Base-by-base conservation (phyloP, 1,140 invertebrate genomes). In the Drosophila willistoni region DNA sequence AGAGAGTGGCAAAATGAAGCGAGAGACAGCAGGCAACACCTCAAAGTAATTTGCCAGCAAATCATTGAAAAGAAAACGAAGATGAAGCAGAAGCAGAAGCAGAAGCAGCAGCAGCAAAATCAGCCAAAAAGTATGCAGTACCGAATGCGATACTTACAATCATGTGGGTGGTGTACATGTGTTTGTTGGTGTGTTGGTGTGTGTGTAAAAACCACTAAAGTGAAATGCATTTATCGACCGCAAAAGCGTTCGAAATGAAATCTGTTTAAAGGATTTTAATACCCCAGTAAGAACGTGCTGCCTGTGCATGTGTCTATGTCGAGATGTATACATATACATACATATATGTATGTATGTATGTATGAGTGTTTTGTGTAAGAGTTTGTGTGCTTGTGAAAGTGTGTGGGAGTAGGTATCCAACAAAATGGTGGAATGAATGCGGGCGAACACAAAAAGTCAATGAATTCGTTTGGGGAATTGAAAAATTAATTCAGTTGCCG, bases 231-330 rank as follows among this genome's bases (percentile, higher is more conserved):
- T 86, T 86, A 86, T 86, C 83, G 87, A 90, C 87, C 87, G 87
- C 87, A 90, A 90, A 51, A 90, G 81, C 84, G 71, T 89, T 89
- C 81, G 87, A 90, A 90, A 90, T 90, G 89, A 90, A 89, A 90
- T 90, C 87, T 87, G 87, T 87, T 90, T 90, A 90, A 87, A 83
- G 87, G 89, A 90, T 90, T 90, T 90, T 90, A 84, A 90, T 90
- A 83, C 84, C 77, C 79, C 75, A 56, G 84, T 73, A 67, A 51
- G 65, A 87, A 83, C 83, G 84, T 87, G 83, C 80, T 83, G 79
- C 78, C 84, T 76, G 54, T 79, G 64, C 41, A 14, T 36, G 73
- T 51, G 25, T 41, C 61, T 36, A 44, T 60, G 51, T 71, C 14
- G n/a, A 47, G 10, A 57, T 68, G 57, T 54, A 44, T 41, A 22